phyloP scores from a whole-genome alignment of 1,140 invertebrate species.

The Pachyrhynchus sulphureomaculatus region DNA sequence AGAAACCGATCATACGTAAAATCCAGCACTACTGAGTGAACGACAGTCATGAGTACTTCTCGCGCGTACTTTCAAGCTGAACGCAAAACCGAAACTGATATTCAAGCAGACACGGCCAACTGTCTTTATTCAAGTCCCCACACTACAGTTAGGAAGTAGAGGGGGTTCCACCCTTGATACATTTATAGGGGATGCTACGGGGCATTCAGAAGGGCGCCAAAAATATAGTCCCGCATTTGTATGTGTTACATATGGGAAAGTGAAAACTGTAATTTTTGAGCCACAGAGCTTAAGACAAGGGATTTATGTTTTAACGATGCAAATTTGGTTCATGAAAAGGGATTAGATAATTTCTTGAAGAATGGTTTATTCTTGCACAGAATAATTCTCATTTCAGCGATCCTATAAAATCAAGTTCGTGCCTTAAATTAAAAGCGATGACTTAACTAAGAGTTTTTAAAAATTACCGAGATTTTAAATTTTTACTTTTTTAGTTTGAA shows the following conservation, averaged over 20 bases:
- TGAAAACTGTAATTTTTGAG: not conserved
- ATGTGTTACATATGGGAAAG: slow-evolving; percentile 21
- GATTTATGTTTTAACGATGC: not conserved
- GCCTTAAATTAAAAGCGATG: no score
- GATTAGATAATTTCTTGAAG: no score
- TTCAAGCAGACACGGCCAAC: slow-evolving; percentile 27
- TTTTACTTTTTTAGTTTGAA: no score
- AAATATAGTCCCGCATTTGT: slow-evolving; percentile 24
- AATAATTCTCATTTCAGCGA: no score
- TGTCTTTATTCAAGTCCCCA: slow-evolving; percentile 36
- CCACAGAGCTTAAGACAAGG: not conserved
- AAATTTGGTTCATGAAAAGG: not conserved
- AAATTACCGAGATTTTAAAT: no score
- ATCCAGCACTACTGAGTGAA: slow-evolving; percentile 10
- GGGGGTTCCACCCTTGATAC: slow-evolving; percentile 32
- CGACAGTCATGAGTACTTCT: slow-evolving; percentile 11
- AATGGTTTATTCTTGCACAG: no score
- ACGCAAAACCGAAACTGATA: slow-evolving; percentile 27
- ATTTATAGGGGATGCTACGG: slow-evolving; percentile 31
- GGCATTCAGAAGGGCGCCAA: slow-evolving; percentile 35
- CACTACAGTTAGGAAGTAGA: slow-evolving; percentile 36
- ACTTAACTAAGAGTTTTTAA: no score
- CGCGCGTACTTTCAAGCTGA: slow-evolving; percentile 1
- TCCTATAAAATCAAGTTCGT: no score
- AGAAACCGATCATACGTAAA: not conserved